phyloP scores from a whole-genome alignment of 2,888 invertebrate genomes.

The Epirrita christyi region DNA sequence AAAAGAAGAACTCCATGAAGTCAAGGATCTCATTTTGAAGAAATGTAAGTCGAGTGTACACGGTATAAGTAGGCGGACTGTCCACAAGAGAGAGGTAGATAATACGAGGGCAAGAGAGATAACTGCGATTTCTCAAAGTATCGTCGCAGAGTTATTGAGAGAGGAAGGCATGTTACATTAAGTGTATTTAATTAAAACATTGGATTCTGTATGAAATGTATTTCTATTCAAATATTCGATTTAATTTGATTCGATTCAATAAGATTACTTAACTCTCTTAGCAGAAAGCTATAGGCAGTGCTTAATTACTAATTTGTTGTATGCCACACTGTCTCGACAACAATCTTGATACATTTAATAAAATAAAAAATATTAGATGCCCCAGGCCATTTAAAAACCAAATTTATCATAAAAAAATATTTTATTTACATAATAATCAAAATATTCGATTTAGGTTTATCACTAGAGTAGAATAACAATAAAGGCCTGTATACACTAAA shows the following conservation, averaged over 20 bases:
- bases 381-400: too few relatives aligned
- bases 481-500: too few relatives aligned
- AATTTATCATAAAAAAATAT: too few relatives aligned
- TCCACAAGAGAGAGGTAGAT: slow-evolving; percentile 39
- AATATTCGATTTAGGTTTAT: too few relatives aligned
- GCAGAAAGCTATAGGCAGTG: too few relatives aligned
- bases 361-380: too few relatives aligned
- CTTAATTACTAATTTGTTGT: too few relatives aligned
- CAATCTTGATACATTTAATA: too few relatives aligned
- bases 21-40: slow-evolving; percentile 64
- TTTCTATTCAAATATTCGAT: neutral
- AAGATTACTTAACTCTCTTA: too few relatives aligned
- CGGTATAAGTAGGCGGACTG: slow-evolving; percentile 58
- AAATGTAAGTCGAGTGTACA: slow-evolving; percentile 61
- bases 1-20: slow-evolving; percentile 61
- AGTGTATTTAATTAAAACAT: slow-evolving; percentile 19
- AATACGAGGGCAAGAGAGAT: slow-evolving; percentile 9
- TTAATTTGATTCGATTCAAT: neutral
- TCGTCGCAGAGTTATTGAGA: slow-evolving; percentile 54
- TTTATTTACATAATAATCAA: too few relatives aligned
- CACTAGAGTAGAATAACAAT: too few relatives aligned
- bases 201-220: slow-evolving; percentile 36
- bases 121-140: slow-evolving; percentile 54
- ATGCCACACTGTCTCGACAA: too few relatives aligned
- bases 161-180: slow-evolving; percentile 30